These are phyloP conservation scores for Trichogramma pretiosum DNA, from an alignment of 1,140 invertebrate genomes.

Conservation along the genomic window DNA sequence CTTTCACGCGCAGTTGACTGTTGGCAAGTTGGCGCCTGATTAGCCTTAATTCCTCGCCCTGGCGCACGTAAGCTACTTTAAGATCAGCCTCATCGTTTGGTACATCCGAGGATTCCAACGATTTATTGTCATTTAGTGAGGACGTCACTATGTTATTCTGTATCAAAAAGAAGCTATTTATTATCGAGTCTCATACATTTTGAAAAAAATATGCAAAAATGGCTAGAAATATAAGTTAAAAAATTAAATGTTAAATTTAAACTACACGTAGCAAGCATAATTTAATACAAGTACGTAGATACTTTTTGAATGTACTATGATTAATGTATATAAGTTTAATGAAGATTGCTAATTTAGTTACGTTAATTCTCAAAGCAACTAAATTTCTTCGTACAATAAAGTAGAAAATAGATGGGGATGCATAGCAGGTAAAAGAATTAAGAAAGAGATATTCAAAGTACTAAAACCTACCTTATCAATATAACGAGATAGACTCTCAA, in stretches of 20 bases:
- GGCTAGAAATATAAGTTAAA: too few relatives aligned
- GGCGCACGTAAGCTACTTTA: slow-evolving; percentile 61
- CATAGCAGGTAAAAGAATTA: too few relatives aligned
- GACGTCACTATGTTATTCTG: slow-evolving; percentile 30
- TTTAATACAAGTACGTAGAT: too few relatives aligned
- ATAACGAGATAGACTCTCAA: slow-evolving; percentile 30
- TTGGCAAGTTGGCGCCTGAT: slow-evolving; percentile 65
- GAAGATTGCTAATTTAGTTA: too few relatives aligned
- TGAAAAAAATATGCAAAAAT: too few relatives aligned
- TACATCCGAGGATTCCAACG: slow-evolving; percentile 33
- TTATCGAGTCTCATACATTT: too few relatives aligned
- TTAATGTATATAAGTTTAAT: too few relatives aligned
- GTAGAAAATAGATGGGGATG: too few relatives aligned
- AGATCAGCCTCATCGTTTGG: slow-evolving; percentile 51
- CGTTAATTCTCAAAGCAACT: too few relatives aligned
- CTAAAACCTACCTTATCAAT: slow-evolving; percentile 26
- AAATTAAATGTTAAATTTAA: neutral
- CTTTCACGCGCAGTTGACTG: slow-evolving; percentile 66
- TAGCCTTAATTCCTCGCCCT: slow-evolving; percentile 68
- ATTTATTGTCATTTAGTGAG: slow-evolving; percentile 37
- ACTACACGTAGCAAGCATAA: neutral
- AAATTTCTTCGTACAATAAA: too few relatives aligned
- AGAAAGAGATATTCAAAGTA: slow-evolving; percentile 16
- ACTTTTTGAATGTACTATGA: too few relatives aligned
- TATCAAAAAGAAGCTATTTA: too few relatives aligned